A percentile compares a stretch with the other conserved stretches of the same genome.
phyloP scores from a whole-genome alignment of 2,113 vertebrate genomes.

The Myrmecobius fasciatus region DNA sequence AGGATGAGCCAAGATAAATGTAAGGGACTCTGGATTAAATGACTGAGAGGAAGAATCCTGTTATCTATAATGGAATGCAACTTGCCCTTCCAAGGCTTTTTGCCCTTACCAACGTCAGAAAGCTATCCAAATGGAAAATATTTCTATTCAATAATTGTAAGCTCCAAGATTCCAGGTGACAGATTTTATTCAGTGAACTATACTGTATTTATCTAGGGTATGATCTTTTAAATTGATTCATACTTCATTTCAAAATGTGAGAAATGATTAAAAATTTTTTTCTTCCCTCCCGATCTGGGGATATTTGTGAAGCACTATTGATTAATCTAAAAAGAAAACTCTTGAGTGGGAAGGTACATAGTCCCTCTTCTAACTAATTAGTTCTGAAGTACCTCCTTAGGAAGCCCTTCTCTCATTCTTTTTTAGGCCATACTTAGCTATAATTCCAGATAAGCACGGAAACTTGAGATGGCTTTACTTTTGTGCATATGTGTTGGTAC shows the following conservation, averaged over 20 bases:
- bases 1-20: not conserved
- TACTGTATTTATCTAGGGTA: not conserved
- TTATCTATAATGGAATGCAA: not conserved
- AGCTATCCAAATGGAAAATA: not conserved
- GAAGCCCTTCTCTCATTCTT: not conserved
- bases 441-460: not conserved
- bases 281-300: not conserved
- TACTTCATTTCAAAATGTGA: not conserved
- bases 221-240: not conserved
- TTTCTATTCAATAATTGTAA: not conserved
- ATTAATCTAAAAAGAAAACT: not conserved
- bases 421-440: not conserved
- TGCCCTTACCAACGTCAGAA: not conserved
- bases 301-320: not conserved
- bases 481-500: not conserved
- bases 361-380: not conserved
- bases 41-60: not conserved
- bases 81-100: not conserved
- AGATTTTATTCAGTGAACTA: not conserved
- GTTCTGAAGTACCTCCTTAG: not conserved
- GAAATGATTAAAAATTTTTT: not conserved
- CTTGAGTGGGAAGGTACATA: not conserved
- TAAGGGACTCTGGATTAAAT: not conserved
- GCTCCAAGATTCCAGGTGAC: not conserved
- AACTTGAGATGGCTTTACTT: not conserved